Base-by-base conservation (phyloP, 2,113 vertebrate species). In the Cheilinus undulatus region DNA sequence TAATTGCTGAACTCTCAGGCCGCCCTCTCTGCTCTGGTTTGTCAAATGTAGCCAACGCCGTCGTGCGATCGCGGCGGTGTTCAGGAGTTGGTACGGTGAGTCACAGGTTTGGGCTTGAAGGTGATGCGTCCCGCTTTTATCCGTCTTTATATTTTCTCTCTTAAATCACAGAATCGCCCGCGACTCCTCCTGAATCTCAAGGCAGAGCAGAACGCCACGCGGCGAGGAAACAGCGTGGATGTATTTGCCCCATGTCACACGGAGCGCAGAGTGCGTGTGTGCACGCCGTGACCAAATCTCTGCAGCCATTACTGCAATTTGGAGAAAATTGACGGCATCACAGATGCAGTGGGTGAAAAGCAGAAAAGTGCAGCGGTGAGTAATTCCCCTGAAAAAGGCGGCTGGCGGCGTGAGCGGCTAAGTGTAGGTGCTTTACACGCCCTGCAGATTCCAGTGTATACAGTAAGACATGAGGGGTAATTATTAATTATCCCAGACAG, bases 401-500 rank as follows among this genome's bases (percentile, higher is more conserved):
- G 65, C 30, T 58, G 54, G 65, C 30, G 58, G 54, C 34, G 8
- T 23, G 57, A 76, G 53, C 51, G 45, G 59, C 65, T 70, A 71
- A 56, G 52, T 61, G 69, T 15, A 5, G 8, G 32, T 51, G 70
- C 69, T 82, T 86, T 79, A 80, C 78, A 79, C 82, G 62, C 81
- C 80, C 72, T 49, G 34, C 20, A 80, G 86, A 86, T 91, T 92
- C 78, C 84, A 67, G 73, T 86, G 83, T 89, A 76, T 86, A 88
- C 85, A 73, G 78, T 82, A 76, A 82, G 82, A 88, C 80, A 83
- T 70, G 69, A 84, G 67, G 77, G 73, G 71, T 87, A 88, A 92
- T 91, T 88, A 91, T 90, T 90, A 92, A 93, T 92, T 92, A 92
- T 88, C 73, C 74, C 68, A 81, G 86, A 86, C 78, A 86, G 76